Conservation (phyloP, 2,888 invertebrate genomes). For the Sinelater perroti region DNA sequence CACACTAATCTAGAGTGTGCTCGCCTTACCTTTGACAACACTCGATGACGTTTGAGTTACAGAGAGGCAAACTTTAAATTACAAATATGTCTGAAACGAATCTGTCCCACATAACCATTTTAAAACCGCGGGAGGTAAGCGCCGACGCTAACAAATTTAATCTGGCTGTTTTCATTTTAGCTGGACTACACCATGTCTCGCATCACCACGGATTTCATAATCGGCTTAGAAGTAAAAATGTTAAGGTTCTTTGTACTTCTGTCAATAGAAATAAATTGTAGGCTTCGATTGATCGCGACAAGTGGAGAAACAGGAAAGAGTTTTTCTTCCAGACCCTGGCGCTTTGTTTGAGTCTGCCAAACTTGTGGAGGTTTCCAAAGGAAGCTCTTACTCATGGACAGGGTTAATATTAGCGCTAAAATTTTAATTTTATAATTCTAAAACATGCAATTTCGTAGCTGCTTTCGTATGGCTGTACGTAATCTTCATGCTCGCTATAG, state of each 20-base stretch:
- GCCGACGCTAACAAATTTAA: not conserved
- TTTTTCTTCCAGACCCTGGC: conserved; percentile 34
- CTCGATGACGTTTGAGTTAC: no score
- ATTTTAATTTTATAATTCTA: not conserved
- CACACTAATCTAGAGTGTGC: no score
- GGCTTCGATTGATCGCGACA: conserved; percentile 21
- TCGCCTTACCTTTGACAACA: no score
- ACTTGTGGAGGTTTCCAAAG: conserved; percentile 41
- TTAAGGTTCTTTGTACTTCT: not conserved
- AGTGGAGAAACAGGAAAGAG: conserved; percentile 27
- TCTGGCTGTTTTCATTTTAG: conserved; percentile 3
- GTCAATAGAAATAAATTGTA: not conserved
- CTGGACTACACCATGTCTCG: conserved; percentile 3
- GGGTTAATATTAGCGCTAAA: conserved; percentile 23
- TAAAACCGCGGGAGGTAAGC: conserved; percentile 26
- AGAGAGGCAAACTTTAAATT: no score
- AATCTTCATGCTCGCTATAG: conserved; percentile 34
- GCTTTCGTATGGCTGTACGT: conserved; percentile 39
- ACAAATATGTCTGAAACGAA: no score
- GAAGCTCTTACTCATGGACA: conserved; percentile 35
- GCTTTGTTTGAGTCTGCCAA: conserved; percentile 38
- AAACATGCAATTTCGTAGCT: conserved; percentile 20
- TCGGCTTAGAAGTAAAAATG: conserved; percentile 20
- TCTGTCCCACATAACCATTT: conserved; percentile 26
- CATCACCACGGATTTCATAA: conserved; percentile 18